A percentile compares a stretch with the other conserved stretches of the same genome.
Conservation (phyloP, 2,888 invertebrate species). For the Idaea straminata region DNA sequence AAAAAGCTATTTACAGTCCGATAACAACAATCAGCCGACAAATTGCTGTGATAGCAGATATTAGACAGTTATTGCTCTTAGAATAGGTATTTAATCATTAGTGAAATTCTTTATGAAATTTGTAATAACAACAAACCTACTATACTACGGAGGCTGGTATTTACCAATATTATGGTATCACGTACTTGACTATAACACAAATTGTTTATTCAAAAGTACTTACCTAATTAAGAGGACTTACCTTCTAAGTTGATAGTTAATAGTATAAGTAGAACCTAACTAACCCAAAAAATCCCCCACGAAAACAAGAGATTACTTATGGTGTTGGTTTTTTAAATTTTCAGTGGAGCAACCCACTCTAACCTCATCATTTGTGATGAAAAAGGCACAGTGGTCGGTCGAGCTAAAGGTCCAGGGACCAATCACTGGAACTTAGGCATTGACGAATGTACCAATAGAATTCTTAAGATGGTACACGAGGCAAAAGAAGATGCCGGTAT, state of each 20-base stretch:
- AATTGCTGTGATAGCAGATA: background rate
- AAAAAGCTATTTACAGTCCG: background rate
- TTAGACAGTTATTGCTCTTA: background rate
- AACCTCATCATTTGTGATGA: slow-evolving; percentile 87
- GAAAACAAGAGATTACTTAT: too few relatives aligned
- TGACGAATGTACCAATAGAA: slow-evolving; percentile 86
- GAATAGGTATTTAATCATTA: background rate
- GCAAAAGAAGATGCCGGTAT: slow-evolving; percentile 84
- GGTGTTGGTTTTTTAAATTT: slow-evolving; percentile 33
- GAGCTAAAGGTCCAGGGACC: slow-evolving; percentile 85
- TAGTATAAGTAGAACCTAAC: too few relatives aligned
- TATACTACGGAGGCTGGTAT: background rate
- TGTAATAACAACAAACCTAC: background rate
- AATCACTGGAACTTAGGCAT: slow-evolving; percentile 93
- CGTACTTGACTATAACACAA: too few relatives aligned
- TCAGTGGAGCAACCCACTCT: slow-evolving; percentile 92
- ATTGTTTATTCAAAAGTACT: too few relatives aligned
- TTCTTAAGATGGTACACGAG: slow-evolving; percentile 85
- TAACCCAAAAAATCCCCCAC: too few relatives aligned
- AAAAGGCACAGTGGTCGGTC: slow-evolving; percentile 84
- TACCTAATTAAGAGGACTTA: too few relatives aligned
- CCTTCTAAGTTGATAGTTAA: too few relatives aligned
- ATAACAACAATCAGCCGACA: background rate
- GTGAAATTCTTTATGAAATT: background rate
- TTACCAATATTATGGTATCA: too few relatives aligned